These are phyloP conservation scores for Malurus cyaneus DNA, from an alignment of 2,113 vertebrate species.

Conservation along the genomic window DNA sequence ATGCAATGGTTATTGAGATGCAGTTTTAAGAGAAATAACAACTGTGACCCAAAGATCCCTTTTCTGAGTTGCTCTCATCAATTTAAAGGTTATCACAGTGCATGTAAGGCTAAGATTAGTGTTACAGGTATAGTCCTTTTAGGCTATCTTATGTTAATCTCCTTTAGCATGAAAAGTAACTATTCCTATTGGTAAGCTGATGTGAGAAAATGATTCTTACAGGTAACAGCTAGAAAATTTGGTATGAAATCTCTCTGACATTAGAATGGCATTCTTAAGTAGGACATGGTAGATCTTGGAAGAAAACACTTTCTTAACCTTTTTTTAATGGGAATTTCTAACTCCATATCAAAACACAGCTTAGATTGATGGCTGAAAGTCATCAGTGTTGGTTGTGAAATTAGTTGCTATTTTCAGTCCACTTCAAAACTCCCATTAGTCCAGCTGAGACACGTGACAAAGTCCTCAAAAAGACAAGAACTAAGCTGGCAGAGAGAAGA, in stretches of 20 bases:
- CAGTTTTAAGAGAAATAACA: neutral
- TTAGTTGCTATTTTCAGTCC: neutral
- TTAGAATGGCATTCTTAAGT: neutral
- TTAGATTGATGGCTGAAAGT: neutral
- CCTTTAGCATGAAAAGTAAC: neutral
- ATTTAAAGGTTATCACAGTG: neutral
- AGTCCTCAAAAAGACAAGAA: neutral
- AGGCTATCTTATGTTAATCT: neutral
- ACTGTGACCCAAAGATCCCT: neutral
- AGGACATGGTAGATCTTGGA: neutral
- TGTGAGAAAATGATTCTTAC: neutral
- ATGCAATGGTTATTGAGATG: neutral
- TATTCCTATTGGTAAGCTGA: neutral
- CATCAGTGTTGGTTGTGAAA: neutral
- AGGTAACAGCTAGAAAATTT: neutral
- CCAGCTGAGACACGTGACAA: neutral
- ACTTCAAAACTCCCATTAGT: conserved; percentile 7
- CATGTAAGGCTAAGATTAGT: neutral
- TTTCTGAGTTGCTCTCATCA: neutral
- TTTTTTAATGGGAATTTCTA: neutral
- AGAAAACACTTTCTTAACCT: neutral
- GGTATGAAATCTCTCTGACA: neutral
- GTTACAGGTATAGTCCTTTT: neutral
- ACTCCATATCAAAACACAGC: neutral
- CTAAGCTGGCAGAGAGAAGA: neutral